A percentile compares a stretch with the other conserved stretches of the same genome.
Conservation (phyloP, 2,113 vertebrate genomes). For the Oncorhynchus masou region DNA sequence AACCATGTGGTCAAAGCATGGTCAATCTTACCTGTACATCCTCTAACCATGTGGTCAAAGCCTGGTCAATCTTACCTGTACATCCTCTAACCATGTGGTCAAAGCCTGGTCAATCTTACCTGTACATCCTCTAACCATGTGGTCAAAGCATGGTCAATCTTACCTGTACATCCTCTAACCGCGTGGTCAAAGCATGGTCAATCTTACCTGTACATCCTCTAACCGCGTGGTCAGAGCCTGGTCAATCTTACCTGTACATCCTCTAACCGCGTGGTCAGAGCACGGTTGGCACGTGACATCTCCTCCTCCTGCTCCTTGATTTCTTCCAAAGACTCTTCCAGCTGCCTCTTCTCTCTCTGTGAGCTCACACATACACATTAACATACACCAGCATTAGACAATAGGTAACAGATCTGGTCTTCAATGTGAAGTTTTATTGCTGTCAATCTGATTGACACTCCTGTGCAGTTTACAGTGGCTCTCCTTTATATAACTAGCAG, state of each 20-base stretch:
- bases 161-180: no score
- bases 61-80: no score
- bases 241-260: constrained; percentile 9
- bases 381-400: not conserved
- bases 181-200: no score
- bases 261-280: constrained; percentile 80
- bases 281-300: constrained; percentile 70
- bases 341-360: constrained; percentile 81
- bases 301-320: constrained; percentile 81
- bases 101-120: no score
- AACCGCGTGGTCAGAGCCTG: no score
- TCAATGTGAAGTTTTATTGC: not conserved
- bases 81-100: no score
- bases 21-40: no score
- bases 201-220: no score
- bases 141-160: no score
- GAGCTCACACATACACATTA: constrained; percentile 8
- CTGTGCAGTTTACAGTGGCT: not conserved
- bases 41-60: no score
- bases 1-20: constrained; percentile 37
- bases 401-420: no score
- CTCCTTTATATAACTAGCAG: not conserved
- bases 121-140: no score
- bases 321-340: constrained; percentile 76
- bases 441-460: not conserved